These are phyloP conservation scores for Bolinopsis microptera DNA, from an alignment of 37 sponge, comb jelly and placozoan genomes.

Conservation along the genomic window DNA sequence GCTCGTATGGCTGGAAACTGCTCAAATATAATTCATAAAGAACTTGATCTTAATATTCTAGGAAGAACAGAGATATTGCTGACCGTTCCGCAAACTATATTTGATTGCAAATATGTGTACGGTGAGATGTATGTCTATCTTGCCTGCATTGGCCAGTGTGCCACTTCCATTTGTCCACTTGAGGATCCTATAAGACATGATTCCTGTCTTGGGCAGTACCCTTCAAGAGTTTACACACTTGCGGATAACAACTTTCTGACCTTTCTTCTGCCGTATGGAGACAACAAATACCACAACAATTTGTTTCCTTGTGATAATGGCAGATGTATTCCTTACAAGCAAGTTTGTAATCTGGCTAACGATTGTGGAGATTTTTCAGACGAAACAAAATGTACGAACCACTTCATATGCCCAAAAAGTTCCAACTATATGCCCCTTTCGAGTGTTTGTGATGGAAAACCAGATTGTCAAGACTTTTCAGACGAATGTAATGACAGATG, in stretches of 20 bases:
- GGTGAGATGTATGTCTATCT: slow-evolving; percentile 20
- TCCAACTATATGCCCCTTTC: background rate
- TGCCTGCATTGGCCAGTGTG: background rate
- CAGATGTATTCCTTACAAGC: background rate
- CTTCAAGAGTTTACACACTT: background rate
- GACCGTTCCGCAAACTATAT: background rate
- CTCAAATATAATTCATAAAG: background rate
- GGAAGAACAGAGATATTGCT: background rate
- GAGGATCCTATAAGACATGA: background rate
- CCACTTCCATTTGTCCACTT: background rate
- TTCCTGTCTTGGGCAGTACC: background rate
- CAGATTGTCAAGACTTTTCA: background rate
- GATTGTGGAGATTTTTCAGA: slow-evolving; percentile 2
- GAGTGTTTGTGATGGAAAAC: background rate
- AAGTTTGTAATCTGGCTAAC: slow-evolving; percentile 2
- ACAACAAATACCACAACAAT: background rate
- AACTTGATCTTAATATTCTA: background rate
- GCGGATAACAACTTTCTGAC: slow-evolving; percentile 2
- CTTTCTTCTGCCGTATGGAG: background rate
- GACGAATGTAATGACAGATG: background rate
- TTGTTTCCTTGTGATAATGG: background rate
- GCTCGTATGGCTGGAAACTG: background rate
- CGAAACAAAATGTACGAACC: background rate
- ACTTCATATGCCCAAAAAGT: background rate
- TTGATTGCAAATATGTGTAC: background rate